phyloP scores from a whole-genome alignment of 1,140 invertebrate genomes.

The Drosophila truncata region DNA sequence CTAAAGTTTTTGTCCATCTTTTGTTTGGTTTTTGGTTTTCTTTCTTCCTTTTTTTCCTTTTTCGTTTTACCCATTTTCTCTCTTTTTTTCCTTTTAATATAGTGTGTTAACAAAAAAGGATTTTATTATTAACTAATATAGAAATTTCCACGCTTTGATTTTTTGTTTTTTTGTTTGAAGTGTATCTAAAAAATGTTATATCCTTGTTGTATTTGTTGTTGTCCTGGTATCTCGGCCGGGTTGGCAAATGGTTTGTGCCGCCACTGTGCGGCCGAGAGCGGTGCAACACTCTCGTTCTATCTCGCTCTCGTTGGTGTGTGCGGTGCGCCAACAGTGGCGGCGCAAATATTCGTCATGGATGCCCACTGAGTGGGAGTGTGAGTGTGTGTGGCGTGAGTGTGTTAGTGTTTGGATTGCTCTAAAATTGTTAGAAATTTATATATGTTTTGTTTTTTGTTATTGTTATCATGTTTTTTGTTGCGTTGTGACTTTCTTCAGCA shows the following conservation, averaged over 20 bases:
- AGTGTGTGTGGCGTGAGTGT: conserved; percentile 25
- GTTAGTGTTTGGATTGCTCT: conserved; percentile 63
- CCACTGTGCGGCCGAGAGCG: conserved; percentile 46
- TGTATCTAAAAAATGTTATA: conserved; percentile 76
- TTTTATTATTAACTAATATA: conserved; percentile 80
- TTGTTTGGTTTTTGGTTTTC: conserved; percentile 41
- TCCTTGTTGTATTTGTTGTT: conserved; percentile 34
- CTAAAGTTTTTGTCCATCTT: conserved; percentile 83
- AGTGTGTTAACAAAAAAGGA: conserved; percentile 80
- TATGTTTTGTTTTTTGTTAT: conserved; percentile 30
- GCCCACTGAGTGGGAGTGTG: conserved; percentile 27
- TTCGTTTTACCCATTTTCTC: neutral
- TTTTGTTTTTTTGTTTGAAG: conserved; percentile 27
- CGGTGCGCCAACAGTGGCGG: conserved; percentile 22
- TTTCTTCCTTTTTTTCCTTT: neutral
- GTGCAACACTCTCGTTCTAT: neutral
- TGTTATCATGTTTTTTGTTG: conserved; percentile 62
- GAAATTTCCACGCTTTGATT: conserved; percentile 80
- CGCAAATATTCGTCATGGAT: conserved; percentile 29
- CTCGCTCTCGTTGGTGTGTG: conserved; percentile 24
- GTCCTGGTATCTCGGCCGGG: conserved; percentile 18
- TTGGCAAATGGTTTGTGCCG: conserved; percentile 35
- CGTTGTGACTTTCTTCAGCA: conserved; percentile 82
- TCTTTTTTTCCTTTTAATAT: conserved; percentile 20
- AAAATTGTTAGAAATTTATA: conserved; percentile 68